A percentile compares a stretch with the other conserved stretches of the same genome.
phyloP scores from a whole-genome alignment of 2,888 invertebrate genomes.

The Drosophila kuntzei region DNA sequence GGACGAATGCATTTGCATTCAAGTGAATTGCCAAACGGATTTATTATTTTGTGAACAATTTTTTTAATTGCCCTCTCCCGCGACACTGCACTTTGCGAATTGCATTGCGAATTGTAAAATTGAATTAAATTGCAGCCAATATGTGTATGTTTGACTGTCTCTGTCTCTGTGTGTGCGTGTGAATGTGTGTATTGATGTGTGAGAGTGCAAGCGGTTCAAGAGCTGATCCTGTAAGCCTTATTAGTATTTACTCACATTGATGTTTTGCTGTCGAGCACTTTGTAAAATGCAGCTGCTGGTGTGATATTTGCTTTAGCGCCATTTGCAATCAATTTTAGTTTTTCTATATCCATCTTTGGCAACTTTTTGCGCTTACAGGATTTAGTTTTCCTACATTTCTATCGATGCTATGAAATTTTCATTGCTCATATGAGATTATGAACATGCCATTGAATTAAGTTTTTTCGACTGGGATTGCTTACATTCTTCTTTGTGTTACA shows the following conservation, averaged over 20 bases:
- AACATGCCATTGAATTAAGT: not conserved
- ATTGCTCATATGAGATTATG: not conserved
- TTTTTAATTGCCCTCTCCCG: slow-evolving; percentile 60
- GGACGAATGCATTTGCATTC: slow-evolving; percentile 34
- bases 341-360: slow-evolving; percentile 17
- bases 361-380: slow-evolving; percentile 13
- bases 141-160: slow-evolving; percentile 18
- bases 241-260: slow-evolving; percentile 49
- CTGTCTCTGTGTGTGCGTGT: not conserved
- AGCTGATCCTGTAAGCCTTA: slow-evolving; percentile 58
- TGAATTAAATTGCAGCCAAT: slow-evolving; percentile 72
- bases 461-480: no score
- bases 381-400: slow-evolving; percentile 22
- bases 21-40: slow-evolving; percentile 54
- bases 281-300: slow-evolving; percentile 31
- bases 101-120: slow-evolving; percentile 60
- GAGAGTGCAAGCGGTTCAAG: slow-evolving; percentile 11
- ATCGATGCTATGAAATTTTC: slow-evolving; percentile 1
- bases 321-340: slow-evolving; percentile 17
- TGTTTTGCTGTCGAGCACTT: slow-evolving; percentile 28
- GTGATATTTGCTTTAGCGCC: slow-evolving; percentile 24
- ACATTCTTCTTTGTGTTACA: no score
- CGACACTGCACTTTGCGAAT: slow-evolving; percentile 27
- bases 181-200: not conserved
- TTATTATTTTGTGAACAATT: slow-evolving; percentile 67